phyloP scores from a whole-genome alignment of 2,113 vertebrate species.

The Sebastes fasciatus region DNA sequence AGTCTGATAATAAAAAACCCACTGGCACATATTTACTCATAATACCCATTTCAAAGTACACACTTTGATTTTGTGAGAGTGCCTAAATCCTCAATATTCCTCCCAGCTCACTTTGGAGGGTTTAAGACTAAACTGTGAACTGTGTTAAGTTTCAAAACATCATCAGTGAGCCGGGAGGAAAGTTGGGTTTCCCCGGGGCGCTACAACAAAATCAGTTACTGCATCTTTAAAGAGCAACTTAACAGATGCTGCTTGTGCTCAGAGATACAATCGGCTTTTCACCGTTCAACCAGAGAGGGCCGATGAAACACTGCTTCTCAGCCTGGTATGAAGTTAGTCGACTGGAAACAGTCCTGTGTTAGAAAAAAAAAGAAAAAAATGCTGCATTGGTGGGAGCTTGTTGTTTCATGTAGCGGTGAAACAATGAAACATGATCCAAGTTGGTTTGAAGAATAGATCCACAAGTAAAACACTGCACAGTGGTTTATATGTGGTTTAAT shows the following conservation, averaged over 20 bases:
- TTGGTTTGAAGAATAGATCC: not conserved
- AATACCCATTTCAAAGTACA: conserved; percentile 5
- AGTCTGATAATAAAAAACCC: conserved; percentile 17
- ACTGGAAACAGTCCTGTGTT: not conserved
- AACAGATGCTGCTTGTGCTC: not conserved
- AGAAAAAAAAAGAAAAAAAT: not conserved
- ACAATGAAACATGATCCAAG: not conserved
- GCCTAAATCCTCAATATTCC: conserved; percentile 3
- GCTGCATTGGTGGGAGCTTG: not conserved
- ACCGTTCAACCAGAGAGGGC: not conserved
- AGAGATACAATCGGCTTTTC: not conserved
- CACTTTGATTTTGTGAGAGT: conserved; percentile 4
- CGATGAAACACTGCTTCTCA: not conserved
- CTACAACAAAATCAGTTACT: not conserved
- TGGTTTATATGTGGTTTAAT: too few relatives aligned
- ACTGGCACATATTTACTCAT: conserved; percentile 19
- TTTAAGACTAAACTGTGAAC: conserved; percentile 8
- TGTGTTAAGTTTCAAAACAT: conserved; percentile 7
- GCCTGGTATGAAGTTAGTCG: not conserved
- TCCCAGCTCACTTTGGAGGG: not conserved
- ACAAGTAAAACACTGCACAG: not conserved
- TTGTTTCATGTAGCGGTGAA: not conserved
- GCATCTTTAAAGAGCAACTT: conserved; percentile 7
- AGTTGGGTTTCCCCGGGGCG: not conserved
- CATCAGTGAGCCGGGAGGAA: conserved; percentile 1